These are phyloP conservation scores for Sylvia borin DNA, from an alignment of 2,797 vertebrate genomes.

Conservation along the genomic window DNA sequence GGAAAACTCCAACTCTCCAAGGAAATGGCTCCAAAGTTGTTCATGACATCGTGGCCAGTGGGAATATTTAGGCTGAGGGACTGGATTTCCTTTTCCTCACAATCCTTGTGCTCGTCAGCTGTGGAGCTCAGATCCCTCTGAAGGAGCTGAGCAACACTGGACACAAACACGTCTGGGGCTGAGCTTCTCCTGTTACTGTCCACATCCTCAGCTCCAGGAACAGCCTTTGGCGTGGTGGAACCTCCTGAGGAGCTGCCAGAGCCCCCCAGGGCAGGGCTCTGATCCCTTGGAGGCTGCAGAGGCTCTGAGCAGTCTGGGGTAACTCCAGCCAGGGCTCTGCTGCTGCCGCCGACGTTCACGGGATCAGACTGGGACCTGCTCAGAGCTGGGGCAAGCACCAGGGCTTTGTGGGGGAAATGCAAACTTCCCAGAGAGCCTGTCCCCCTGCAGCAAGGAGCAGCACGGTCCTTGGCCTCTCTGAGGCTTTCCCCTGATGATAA, in stretches of 20 bases:
- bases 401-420: background rate
- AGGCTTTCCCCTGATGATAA: conserved; percentile 31
- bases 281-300: background rate
- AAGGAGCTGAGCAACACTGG: background rate
- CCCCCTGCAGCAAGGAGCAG: background rate
- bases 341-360: conserved; percentile 45
- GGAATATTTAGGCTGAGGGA: too few relatives aligned
- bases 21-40: too few relatives aligned
- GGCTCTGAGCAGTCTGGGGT: background rate
- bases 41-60: too few relatives aligned
- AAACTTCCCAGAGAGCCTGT: background rate
- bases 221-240: rapidly evolving
- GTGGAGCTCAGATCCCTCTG: background rate
- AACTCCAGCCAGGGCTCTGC: background rate
- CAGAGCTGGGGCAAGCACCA: conserved; percentile 21
- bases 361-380: conserved; percentile 77
- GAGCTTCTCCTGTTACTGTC: background rate
- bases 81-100: background rate
- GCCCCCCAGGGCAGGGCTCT: background rate
- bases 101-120: background rate
- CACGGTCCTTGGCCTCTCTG: background rate
- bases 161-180: background rate
- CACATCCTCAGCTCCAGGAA: background rate
- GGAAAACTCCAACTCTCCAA: too few relatives aligned
- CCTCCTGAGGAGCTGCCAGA: background rate